Evolutionary conservation across 2,888 invertebrate genomes (phyloP).

Genomic region (Pecten maximus): DNA sequence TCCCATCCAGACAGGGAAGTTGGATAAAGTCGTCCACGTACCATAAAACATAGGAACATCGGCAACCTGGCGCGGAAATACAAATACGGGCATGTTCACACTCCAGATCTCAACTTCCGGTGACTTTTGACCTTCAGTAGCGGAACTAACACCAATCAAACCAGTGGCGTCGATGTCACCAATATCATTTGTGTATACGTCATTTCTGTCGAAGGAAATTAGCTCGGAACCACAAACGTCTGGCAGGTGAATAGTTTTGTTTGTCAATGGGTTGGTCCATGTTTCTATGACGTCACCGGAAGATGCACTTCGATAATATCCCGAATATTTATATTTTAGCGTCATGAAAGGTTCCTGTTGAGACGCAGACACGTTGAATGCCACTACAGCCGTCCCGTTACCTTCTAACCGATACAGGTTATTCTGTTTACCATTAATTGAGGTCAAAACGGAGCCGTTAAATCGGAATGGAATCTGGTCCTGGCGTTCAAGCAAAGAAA

Average conservation of each 20-base stretch:
- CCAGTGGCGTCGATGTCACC: constrained; percentile 52
- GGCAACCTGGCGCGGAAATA: constrained; percentile 42
- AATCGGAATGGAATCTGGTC: constrained; percentile 41
- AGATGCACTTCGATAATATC: constrained; percentile 46
- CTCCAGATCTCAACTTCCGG: constrained; percentile 48
- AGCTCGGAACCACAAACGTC: background rate
- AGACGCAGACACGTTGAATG: background rate
- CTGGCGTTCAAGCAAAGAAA: constrained; percentile 45
- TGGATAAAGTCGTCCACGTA: constrained; percentile 54
- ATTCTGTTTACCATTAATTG: constrained; percentile 57
- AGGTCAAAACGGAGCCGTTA: constrained; percentile 60
- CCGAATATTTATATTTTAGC: background rate
- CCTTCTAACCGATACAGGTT: constrained; percentile 56
- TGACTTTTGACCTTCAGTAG: constrained; percentile 40
- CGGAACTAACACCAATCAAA: constrained; percentile 49
- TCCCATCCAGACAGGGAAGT: constrained; percentile 63
- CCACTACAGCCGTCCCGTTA: background rate
- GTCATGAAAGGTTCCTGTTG: background rate
- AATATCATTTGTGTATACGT: constrained; percentile 58
- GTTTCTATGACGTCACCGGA: constrained; percentile 45
- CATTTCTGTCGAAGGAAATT: constrained; percentile 53
- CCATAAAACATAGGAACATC: constrained; percentile 55
- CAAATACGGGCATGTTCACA: constrained; percentile 56
- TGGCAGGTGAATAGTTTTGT: constrained; percentile 48
- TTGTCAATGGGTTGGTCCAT: constrained; percentile 60